These are phyloP conservation scores for Seriola quinqueradiata DNA, from an alignment of 2,113 vertebrate genomes.

Conservation along the genomic window DNA sequence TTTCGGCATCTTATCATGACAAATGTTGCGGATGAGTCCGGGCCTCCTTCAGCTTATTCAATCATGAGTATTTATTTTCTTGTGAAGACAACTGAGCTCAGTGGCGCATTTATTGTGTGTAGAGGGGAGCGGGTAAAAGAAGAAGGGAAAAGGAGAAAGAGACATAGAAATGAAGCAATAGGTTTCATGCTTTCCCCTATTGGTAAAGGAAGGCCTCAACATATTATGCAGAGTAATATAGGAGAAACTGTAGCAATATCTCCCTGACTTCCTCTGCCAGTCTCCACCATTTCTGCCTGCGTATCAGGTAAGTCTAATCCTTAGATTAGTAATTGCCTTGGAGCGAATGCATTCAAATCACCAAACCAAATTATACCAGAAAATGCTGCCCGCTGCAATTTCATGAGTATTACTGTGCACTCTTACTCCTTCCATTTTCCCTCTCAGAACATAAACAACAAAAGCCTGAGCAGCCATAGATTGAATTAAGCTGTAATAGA, in stretches of 20 bases:
- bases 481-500: slow-evolving; percentile 76
- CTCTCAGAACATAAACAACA: slow-evolving; percentile 69
- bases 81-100: slow-evolving; percentile 16
- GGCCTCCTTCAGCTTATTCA: slow-evolving; percentile 35
- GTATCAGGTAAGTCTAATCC: slow-evolving; percentile 78
- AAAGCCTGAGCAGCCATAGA: slow-evolving; percentile 59
- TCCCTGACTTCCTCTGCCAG: slow-evolving; percentile 24
- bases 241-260: slow-evolving; percentile 34
- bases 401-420: slow-evolving; percentile 67
- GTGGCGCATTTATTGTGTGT: slow-evolving; percentile 1
- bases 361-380: slow-evolving; percentile 77
- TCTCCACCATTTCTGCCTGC: slow-evolving; percentile 49
- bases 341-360: slow-evolving; percentile 81
- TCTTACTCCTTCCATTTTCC: slow-evolving; percentile 63
- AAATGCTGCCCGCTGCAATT: slow-evolving; percentile 80
- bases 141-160: not conserved
- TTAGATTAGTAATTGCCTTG: slow-evolving; percentile 80
- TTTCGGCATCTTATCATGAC: slow-evolving; percentile 45
- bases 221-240: slow-evolving; percentile 52
- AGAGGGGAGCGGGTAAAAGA: not conserved
- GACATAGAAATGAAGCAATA: not conserved
- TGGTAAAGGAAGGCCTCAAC: slow-evolving; percentile 3
- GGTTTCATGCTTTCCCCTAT: not conserved
- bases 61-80: slow-evolving; percentile 55
- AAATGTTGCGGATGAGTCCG: slow-evolving; percentile 41